Base-by-base conservation (phyloP, 2,888 invertebrate species). In the Adela reaumurella region DNA sequence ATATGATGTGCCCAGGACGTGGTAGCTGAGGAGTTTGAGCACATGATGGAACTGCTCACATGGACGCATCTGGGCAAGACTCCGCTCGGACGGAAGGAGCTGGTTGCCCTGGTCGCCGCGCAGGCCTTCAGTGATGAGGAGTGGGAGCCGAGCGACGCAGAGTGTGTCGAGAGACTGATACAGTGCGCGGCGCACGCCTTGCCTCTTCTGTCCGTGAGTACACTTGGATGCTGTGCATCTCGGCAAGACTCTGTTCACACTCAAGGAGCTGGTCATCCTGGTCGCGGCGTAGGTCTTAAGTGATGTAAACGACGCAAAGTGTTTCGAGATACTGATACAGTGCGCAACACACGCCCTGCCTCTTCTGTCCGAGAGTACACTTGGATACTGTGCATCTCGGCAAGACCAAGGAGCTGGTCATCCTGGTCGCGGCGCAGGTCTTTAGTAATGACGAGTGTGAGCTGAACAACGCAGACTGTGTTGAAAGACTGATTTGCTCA, bases 11-110 rank as follows among this genome's bases (percentile, higher is more conserved):
- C 58, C 2, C 62, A 92, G 87, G 93, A 94, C 81, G 90, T 94
- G 20, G 92, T 90, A 14, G 92, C 93, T 28, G 92, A 93, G 57
- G 97, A 97, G 73, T 96, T 97, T 74, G 88, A 92, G 58, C 83
- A 87, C 53, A 86, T 97, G 51, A 92, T 97, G 89, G 88, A 88
- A 45, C 83, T 95, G 56, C 76, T 97, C 57, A 86, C 88, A 20
- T 85, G 87, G 70, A 89, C 96, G 10, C 87, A 89, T 65, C 81
- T 92, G 45, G 90, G 92, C 46, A 88, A 88, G 56, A 90, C 93
- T 6, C 83, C 92, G 14, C 82, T 83, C 45, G 96, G 96, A 3
- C 92, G 95, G 62, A 90, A 92, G 56, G 92, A 94, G 66, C 74
- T 97, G 24, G 86, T 95, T 10, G 89, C 92, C 57, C 84, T 96